Conservation (phyloP, 2,797 vertebrate genomes). For the Synanceia verrucosa region DNA sequence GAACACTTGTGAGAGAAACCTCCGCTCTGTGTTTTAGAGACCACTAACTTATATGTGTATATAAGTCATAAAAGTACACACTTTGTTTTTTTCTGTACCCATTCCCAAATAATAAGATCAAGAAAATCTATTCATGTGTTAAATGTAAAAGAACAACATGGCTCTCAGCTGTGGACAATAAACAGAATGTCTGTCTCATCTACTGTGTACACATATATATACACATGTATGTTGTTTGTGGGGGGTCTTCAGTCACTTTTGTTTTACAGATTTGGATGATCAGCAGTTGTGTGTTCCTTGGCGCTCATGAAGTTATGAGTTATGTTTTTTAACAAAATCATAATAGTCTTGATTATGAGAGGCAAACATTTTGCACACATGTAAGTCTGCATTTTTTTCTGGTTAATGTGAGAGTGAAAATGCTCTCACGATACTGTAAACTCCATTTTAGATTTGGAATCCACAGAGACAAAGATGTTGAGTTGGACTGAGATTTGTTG, state of each 20-base stretch:
- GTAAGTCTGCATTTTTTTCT: neutral
- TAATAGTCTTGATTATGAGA: neutral
- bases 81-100: slow-evolving; percentile 4
- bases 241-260: neutral
- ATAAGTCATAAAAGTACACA: neutral
- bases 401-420: neutral
- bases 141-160: too few species aligned
- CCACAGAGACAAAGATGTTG: neutral
- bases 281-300: neutral
- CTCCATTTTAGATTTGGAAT: neutral
- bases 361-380: neutral
- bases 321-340: neutral
- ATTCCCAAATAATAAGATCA: too few species aligned
- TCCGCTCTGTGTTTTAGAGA: neutral
- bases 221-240: neutral
- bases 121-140: too few species aligned
- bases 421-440: neutral
- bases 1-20: slow-evolving; percentile 10
- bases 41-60: too few species aligned
- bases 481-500: neutral
- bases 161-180: slow-evolving; percentile 1
- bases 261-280: neutral
- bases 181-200: neutral
- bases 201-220: neutral
- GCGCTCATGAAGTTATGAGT: neutral